Evolutionary conservation across 2,113 vertebrate species (phyloP).

Genomic region (Spea multiplicata): DNA sequence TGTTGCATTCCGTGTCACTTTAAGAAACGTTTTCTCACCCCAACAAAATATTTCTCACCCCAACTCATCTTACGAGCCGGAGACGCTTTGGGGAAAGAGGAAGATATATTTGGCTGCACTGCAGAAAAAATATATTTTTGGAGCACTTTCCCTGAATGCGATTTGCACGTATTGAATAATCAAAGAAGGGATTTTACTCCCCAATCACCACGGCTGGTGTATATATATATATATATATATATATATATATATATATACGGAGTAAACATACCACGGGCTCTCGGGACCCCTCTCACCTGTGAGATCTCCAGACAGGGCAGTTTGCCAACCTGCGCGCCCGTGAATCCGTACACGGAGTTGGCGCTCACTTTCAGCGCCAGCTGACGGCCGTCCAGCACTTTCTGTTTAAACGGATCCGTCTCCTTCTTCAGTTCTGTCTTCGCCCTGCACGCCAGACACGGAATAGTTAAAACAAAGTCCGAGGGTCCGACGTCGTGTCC

Average conservation of each 20-base stretch:
- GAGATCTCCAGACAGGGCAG: slow-evolving; percentile 91
- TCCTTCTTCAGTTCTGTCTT: slow-evolving; percentile 84
- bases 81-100: too few relatives aligned
- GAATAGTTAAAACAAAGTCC: background rate
- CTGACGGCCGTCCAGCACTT: slow-evolving; percentile 87
- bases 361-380: slow-evolving; percentile 88
- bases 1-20: too few relatives aligned
- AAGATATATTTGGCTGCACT: too few relatives aligned
- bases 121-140: too few relatives aligned
- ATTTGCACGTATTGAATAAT: too few relatives aligned
- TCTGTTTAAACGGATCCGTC: slow-evolving; percentile 83
- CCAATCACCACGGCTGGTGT: too few relatives aligned
- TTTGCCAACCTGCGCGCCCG: slow-evolving; percentile 87
- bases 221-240: background rate
- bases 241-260: background rate
- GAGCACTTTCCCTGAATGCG: too few relatives aligned
- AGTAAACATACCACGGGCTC: background rate
- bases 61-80: too few relatives aligned
- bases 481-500: too few relatives aligned
- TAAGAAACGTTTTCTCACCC: too few relatives aligned
- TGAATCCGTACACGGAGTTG: slow-evolving; percentile 92
- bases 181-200: background rate
- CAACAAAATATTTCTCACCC: too few relatives aligned
- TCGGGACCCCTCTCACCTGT: slow-evolving; percentile 67
- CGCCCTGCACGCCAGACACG: slow-evolving; percentile 63